Evolutionary conservation across 2,888 invertebrate species (phyloP).

Genomic region (Hedychridium roseum): DNA sequence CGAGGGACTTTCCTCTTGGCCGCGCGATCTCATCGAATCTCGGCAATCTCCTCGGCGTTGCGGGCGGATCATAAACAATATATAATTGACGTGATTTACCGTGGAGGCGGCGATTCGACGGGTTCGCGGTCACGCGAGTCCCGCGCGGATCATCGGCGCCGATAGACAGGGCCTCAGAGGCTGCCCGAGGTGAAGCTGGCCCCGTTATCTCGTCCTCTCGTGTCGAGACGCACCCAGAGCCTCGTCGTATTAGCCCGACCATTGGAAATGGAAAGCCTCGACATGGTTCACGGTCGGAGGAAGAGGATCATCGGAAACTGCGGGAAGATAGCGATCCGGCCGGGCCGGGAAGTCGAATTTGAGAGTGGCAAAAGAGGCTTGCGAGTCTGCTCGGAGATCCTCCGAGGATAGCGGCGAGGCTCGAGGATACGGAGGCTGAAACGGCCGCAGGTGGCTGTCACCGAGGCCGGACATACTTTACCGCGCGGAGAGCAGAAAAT

Average conservation of each 20-base stretch:
- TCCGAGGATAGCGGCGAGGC: slow-evolving; percentile 47
- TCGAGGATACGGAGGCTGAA: no score
- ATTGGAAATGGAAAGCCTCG: no score
- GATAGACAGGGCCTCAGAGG: no score
- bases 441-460: slow-evolving; percentile 61
- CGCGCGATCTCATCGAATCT: slow-evolving; percentile 28
- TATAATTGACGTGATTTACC: slow-evolving; percentile 60
- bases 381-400: slow-evolving; percentile 15
- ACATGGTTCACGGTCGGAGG: no score
- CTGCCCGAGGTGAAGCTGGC: no score
- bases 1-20: background rate
- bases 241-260: no score
- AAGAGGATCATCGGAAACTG: no score
- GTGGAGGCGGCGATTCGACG: slow-evolving; percentile 9
- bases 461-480: slow-evolving; percentile 56
- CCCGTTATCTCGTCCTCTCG: slow-evolving; percentile 17
- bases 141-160: slow-evolving; percentile 24
- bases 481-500: slow-evolving; percentile 39
- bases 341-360: no score
- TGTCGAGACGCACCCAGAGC: background rate
- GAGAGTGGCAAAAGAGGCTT: slow-evolving; percentile 11
- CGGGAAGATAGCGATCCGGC: no score
- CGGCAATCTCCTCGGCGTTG: slow-evolving; percentile 1
- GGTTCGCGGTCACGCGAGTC: slow-evolving; percentile 32
- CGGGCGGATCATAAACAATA: slow-evolving; percentile 56